phyloP scores from a whole-genome alignment of 2,888 invertebrate species.

The Noctua janthina region DNA sequence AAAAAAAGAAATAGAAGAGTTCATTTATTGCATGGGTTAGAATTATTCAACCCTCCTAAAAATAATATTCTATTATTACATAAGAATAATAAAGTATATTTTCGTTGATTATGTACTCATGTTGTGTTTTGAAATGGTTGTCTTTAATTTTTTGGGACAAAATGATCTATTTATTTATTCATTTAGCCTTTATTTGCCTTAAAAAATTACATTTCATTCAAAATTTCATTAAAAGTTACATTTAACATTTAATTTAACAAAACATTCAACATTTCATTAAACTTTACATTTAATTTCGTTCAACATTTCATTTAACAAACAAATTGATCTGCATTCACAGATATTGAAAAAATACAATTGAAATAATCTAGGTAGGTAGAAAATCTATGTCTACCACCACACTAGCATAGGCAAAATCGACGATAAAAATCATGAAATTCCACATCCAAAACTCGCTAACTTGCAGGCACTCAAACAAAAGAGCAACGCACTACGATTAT shows the following conservation, averaged over 20 bases:
- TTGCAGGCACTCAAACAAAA: conserved; percentile 25
- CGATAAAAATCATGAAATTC: background rate
- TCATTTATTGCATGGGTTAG: background rate
- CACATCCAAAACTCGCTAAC: background rate
- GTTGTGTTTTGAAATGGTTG: background rate
- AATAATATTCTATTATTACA: background rate
- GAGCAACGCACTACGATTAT: conserved; percentile 44
- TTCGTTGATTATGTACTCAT: background rate
- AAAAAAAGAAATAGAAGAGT: background rate
- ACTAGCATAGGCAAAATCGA: background rate
- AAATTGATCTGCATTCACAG: background rate
- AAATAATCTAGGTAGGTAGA: background rate
- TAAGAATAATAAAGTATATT: background rate
- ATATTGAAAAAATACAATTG: background rate
- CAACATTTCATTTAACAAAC: too few species aligned
- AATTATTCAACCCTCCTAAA: background rate
- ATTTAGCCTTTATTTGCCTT: too few species aligned
- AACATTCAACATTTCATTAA: too few species aligned
- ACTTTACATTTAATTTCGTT: too few species aligned
- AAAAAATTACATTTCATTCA: too few species aligned
- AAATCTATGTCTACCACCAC: background rate
- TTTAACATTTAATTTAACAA: too few species aligned
- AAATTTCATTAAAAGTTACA: too few species aligned
- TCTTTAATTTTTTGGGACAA: background rate
- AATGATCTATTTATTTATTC: background rate